Base-by-base conservation (phyloP, 1,140 invertebrate species). In the Eurytemora carolleeae region DNA sequence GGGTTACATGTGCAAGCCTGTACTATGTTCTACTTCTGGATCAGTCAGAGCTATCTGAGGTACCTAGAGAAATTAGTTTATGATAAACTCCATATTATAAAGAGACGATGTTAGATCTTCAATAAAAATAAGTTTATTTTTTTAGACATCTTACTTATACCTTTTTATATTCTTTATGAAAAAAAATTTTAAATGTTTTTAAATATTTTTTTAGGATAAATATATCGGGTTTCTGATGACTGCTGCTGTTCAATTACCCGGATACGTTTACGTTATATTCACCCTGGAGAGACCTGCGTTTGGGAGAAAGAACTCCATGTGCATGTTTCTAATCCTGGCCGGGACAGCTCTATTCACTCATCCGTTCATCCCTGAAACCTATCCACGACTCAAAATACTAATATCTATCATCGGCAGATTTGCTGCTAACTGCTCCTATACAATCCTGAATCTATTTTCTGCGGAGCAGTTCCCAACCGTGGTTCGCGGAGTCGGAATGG, bases 11-110 rank as follows among this genome's bases (percentile, higher is more conserved):
- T 18, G 21, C 60, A 2, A 21, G 52, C 20, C 60, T 62, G 2
- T 62, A 62, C 54, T 62, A 62, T 25, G 60, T 62, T 2, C 60
- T 62, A 2, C 60, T 62, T 16, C 54, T 62, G 24, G 60, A 62
- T 56, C 60, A 62, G 24, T 22, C n/a, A 24, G 60, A 62, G 54
- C 18, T 62, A 53, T 56, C 53, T 2, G 31, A 44, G 31, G 31
- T 44, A 44, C 7, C n/a, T n/a, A n/a, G n/a, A n/a, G n/a, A n/a
- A n/a, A n/a, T n/a, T n/a, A n/a, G n/a, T n/a, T n/a, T n/a, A n/a
- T n/a, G n/a, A n/a, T n/a, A n/a, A n/a, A n/a, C n/a, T n/a, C n/a
- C n/a, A n/a, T n/a, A n/a, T n/a, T n/a, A n/a, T n/a, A n/a, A n/a
- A n/a, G n/a, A n/a, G n/a, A n/a, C n/a, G n/a, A n/a, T n/a, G n/a